A percentile compares a stretch with the other conserved stretches of the same genome.
These are phyloP conservation scores for Cygnus atratus DNA, from an alignment of 2,113 vertebrate genomes.

Conservation along the genomic window DNA sequence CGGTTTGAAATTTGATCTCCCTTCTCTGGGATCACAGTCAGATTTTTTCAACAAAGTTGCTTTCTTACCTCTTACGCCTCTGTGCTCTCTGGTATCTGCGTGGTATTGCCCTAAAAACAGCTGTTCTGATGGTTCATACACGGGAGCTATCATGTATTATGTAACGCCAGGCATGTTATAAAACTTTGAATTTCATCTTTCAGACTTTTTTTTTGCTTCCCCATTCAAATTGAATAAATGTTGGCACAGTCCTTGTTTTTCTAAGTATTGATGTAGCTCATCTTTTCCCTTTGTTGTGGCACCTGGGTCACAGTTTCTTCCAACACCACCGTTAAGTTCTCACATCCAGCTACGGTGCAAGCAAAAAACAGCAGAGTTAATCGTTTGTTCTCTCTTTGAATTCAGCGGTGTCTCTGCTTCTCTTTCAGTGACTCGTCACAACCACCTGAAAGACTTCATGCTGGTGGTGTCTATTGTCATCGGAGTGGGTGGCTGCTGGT, in stretches of 20 bases:
- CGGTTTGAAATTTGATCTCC: neutral
- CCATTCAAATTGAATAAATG: neutral
- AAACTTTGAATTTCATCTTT: neutral
- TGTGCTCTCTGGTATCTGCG: rapidly evolving
- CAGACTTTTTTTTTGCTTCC: too few species aligned
- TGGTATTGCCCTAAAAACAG: neutral
- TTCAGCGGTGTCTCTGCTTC: neutral
- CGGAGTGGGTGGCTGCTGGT: constrained; percentile 98
- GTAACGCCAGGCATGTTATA: neutral
- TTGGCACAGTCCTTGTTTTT: neutral
- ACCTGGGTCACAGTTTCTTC: rapidly evolving
- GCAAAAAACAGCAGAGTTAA: rapidly evolving
- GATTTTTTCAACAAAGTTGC: neutral
- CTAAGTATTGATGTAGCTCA: rapidly evolving
- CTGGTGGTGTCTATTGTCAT: constrained; percentile 98
- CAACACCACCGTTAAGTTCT: rapidly evolving
- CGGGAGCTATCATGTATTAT: neutral
- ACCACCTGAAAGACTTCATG: constrained; percentile 99
- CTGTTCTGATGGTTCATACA: rapidly evolving
- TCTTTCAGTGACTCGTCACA: constrained; percentile 89
- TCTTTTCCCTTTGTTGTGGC: neutral
- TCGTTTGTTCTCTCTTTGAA: rapidly evolving
- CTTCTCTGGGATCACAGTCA: neutral
- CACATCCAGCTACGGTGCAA: rapidly evolving
- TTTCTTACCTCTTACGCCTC: neutral